Conservation (phyloP, 2,113 vertebrate species). For the Callionymus lyra region DNA sequence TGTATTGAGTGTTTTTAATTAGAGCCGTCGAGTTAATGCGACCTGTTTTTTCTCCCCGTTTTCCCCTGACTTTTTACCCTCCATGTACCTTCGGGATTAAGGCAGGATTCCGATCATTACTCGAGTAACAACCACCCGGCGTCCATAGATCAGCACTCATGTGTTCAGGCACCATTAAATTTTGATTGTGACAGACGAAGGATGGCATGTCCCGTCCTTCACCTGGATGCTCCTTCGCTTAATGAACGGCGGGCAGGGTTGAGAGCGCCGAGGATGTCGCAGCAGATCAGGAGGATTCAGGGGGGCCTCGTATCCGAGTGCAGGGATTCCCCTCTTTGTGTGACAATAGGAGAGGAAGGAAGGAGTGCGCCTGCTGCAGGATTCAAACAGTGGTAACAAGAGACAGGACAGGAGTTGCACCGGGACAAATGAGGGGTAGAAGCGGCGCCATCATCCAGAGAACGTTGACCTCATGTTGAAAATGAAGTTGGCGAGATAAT, state of each 20-base stretch:
- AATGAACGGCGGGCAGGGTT: slow-evolving; percentile 14
- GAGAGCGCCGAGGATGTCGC: slow-evolving; percentile 27
- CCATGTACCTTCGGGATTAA: background rate
- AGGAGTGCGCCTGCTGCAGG: slow-evolving; percentile 38
- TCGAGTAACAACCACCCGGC: background rate
- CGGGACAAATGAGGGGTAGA: slow-evolving; percentile 6
- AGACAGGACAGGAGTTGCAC: slow-evolving; percentile 28
- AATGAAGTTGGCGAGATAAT: too few species aligned
- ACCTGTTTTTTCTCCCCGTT: slow-evolving; percentile 29
- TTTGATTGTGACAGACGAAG: slow-evolving; percentile 10
- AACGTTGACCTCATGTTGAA: too few species aligned
- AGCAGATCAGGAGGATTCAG: slow-evolving; percentile 32
- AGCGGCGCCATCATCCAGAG: too few species aligned
- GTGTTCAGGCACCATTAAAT: background rate
- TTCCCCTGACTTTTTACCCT: background rate
- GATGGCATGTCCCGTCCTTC: slow-evolving; percentile 49
- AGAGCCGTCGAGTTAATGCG: slow-evolving; percentile 67
- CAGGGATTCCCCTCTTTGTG: slow-evolving; percentile 59
- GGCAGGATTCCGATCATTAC: background rate
- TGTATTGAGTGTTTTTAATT: slow-evolving; percentile 88
- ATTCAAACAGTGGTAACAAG: slow-evolving; percentile 27
- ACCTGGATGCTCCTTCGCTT: slow-evolving; percentile 36
- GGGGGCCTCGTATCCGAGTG: slow-evolving; percentile 35
- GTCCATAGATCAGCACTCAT: background rate
- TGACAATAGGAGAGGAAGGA: slow-evolving; percentile 69